Evolutionary conservation across 2,888 invertebrate genomes (phyloP), one percentile per base, ranked within the genome.

Genomic region (Carpatolechia fugitivella): DNA sequence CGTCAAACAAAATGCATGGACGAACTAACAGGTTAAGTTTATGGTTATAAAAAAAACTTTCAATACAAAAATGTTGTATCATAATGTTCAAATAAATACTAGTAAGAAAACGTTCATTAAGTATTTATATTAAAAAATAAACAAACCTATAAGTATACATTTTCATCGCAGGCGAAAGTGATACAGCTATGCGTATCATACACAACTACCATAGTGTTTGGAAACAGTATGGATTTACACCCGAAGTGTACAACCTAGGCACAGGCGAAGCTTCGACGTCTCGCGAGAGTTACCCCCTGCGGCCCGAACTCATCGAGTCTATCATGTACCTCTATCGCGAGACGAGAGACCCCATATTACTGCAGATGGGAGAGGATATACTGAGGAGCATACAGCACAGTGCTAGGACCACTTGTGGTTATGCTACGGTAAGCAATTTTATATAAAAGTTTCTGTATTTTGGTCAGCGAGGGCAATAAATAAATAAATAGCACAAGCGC

Each of bases 201-300:
- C 95, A 97, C 72, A 98, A 98, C 83, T 99, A 99, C 82, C 97
- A 98, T 76, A 95, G 96, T 70, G 97, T 99, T 0, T 98, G 98
- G 97, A 95, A 95, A 57, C 98, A 99, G 78, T 99, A 97, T 83
- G 99, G 99, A 0, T 98, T 99, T 74, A 95, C 98, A 0, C 99
- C 99, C 0, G 99, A 99, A 78, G 98, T 99, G 74, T 99, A 98
- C 84, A 98, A 98, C 78, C 96, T 99, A 64, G 95, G 97, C 0
- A 94, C 95, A 50, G 95, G 94, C 0, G 96, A 97, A 74, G 97
- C 96, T 0, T 95, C 96, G 0, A 87, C 92, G 0, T 95, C 97
- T 60, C 91, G 98, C 13, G 93, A 93, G 69, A 97, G 97, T 54
- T 99, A 99, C 81, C 99, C 99, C 0, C 86, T 99, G 38, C 91